A percentile compares a stretch with the other conserved stretches of the same genome.
These are phyloP conservation scores for Tachysurus vachellii DNA, from an alignment of 2,113 vertebrate genomes.

Conservation along the genomic window DNA sequence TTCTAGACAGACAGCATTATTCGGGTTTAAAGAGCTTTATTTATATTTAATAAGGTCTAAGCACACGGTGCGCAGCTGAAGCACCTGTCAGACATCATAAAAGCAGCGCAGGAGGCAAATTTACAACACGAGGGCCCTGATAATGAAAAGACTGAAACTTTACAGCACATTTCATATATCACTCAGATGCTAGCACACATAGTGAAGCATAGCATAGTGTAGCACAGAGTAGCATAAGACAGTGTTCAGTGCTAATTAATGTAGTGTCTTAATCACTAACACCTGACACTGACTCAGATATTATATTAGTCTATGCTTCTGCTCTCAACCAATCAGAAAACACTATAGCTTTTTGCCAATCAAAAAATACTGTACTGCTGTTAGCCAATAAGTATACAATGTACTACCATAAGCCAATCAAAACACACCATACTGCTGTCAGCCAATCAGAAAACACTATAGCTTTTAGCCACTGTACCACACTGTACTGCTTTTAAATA, in stretches of 20 bases:
- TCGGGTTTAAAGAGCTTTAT: constrained; percentile 17
- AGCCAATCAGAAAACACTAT: not conserved
- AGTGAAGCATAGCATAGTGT: not conserved
- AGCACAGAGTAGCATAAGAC: not conserved
- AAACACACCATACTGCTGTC: not conserved
- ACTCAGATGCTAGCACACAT: not conserved
- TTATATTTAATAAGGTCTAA: constrained; percentile 30
- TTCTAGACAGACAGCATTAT: constrained; percentile 9
- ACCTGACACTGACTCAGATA: not conserved
- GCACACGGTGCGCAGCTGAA: not conserved
- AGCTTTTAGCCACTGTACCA: no score
- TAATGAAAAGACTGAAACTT: constrained; percentile 3
- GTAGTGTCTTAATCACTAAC: not conserved
- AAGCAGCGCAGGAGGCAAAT: not conserved
- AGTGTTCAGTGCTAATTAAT: not conserved
- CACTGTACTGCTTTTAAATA: not conserved
- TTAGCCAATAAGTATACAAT: not conserved
- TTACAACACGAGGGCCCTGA: not conserved
- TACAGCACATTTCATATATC: not conserved
- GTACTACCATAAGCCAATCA: not conserved
- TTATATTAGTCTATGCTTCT: not conserved
- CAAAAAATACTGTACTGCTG: not conserved
- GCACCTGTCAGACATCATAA: constrained; percentile 8
- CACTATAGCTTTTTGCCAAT: not conserved
- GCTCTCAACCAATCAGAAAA: not conserved